Base-by-base conservation (phyloP, 2,888 invertebrate genomes). In the Agrilus biguttatus region DNA sequence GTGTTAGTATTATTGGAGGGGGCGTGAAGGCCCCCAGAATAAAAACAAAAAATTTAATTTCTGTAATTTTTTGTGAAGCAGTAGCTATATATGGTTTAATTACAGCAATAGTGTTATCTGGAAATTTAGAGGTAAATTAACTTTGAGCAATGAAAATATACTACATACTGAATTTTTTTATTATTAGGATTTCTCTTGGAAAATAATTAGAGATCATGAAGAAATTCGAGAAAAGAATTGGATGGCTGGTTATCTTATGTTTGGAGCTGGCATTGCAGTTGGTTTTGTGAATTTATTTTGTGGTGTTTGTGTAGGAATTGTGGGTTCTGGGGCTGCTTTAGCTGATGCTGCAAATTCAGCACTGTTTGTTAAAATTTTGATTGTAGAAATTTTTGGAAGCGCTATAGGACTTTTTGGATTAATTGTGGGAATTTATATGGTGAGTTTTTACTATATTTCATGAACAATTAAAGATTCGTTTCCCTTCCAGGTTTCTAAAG, bases 41-140 rank as follows among this genome's bases (percentile, higher is more conserved):
- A 67, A 92, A 96, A 70, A 98, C 98, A 44, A 98, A 98, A 71
- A 99, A 99, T 69, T 78, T 99, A 62, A 95, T 98, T 63, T 97
- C 96, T 41, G 95, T 98, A 56, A 98, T 98, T 68, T 98, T 98
- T 74, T 98, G 98, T 65, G 98, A 99, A 71, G 98, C 98, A 51
- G 98, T 98, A 4, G 98, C 98, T 51, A 98, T 98, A 69, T 98
- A 98, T 68, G 98, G 98, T 23, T 76, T 98, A 50, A 98, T 98
- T 60, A 93, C 96, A 57, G 96, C 98, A 38, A 97, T 98, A 62
- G 95, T 98, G 34, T 75, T 98, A 47, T 88, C 90, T 36, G 91
- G 91, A 52, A 77, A 82, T 64, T 69, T 90, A 54, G 83, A 83
- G 48, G 65, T 65, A 49, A 61, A 19, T 19, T 19, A 21, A 21